These are phyloP conservation scores for Sphaeramia orbicularis DNA, from an alignment of 2,797 vertebrate species.

Conservation along the genomic window DNA sequence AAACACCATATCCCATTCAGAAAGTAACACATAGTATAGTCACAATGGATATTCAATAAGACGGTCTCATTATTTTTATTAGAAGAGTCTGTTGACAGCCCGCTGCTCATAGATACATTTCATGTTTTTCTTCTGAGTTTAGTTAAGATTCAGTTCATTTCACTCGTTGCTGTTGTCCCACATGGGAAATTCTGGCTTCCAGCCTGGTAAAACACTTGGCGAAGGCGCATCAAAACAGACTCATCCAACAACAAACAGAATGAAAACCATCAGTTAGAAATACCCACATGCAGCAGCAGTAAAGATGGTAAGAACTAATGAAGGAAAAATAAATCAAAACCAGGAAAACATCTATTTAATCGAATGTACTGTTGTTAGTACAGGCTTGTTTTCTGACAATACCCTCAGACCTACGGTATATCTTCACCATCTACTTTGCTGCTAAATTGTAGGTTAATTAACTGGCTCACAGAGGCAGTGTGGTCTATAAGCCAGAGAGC, in stretches of 20 bases:
- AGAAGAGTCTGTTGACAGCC: conserved; percentile 2
- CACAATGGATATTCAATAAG: neutral
- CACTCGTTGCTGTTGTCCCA: conserved; percentile 11
- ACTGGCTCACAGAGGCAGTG: conserved; percentile 5
- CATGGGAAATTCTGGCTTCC: conserved; percentile 6
- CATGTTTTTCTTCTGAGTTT: conserved; percentile 9
- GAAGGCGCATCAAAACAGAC: conserved; percentile 7
- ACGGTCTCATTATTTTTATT: conserved; percentile 1
- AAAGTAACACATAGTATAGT: neutral
- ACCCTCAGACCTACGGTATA: conserved; percentile 13
- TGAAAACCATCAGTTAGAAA: neutral
- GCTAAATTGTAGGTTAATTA: conserved; percentile 45
- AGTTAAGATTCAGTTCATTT: conserved; percentile 21
- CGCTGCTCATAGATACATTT: neutral
- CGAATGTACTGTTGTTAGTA: neutral
- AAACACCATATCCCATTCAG: conserved; percentile 3
- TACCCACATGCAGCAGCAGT: neutral
- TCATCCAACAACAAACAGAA: conserved; percentile 1
- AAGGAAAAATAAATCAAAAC: neutral
- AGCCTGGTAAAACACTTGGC: conserved; percentile 16
- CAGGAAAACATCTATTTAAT: neutral
- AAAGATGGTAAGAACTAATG: neutral
- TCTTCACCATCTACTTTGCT: conserved; percentile 30
- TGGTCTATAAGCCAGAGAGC: conserved; percentile 16
- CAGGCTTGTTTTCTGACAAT: neutral